These are phyloP conservation scores for Tetrapedia diversipes DNA, from an alignment of 2,888 invertebrate genomes.

Conservation along the genomic window DNA sequence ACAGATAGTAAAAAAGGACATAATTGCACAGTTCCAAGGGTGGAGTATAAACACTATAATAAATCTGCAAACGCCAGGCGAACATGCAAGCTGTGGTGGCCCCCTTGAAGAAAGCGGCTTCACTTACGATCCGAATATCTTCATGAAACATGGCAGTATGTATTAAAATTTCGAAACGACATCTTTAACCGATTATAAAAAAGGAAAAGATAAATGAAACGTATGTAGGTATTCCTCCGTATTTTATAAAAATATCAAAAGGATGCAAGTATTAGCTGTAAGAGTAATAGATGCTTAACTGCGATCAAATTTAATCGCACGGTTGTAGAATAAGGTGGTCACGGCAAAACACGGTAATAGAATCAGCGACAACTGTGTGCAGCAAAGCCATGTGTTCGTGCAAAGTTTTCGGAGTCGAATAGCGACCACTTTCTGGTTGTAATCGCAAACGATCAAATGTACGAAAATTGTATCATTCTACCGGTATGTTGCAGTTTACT, in stretches of 20 bases:
- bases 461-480: too few relatives aligned
- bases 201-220: neutral
- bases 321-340: neutral
- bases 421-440: constrained; percentile 7
- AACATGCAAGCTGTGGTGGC: constrained; percentile 94
- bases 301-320: constrained; percentile 7
- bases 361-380: too few relatives aligned
- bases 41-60: constrained; percentile 92
- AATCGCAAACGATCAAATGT: too few relatives aligned
- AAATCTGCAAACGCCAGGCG: constrained; percentile 93
- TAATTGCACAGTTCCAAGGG: constrained; percentile 92
- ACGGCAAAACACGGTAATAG: too few relatives aligned
- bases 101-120: constrained; percentile 91
- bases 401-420: constrained; percentile 56
- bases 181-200: neutral
- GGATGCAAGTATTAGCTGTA: too few relatives aligned
- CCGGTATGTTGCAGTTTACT: constrained; percentile 87
- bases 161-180: constrained; percentile 60
- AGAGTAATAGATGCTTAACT: constrained; percentile 10
- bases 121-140: constrained; percentile 91
- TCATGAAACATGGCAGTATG: constrained; percentile 94
- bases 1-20: constrained; percentile 89
- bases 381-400: constrained; percentile 70
- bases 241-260: neutral
- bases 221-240: neutral